Percentiles rank a stretch among this genome's conserved stretches.
These are phyloP conservation scores for Heptranchias perlo DNA, from an alignment of 2,113 vertebrate genomes.

Conservation along the genomic window DNA sequence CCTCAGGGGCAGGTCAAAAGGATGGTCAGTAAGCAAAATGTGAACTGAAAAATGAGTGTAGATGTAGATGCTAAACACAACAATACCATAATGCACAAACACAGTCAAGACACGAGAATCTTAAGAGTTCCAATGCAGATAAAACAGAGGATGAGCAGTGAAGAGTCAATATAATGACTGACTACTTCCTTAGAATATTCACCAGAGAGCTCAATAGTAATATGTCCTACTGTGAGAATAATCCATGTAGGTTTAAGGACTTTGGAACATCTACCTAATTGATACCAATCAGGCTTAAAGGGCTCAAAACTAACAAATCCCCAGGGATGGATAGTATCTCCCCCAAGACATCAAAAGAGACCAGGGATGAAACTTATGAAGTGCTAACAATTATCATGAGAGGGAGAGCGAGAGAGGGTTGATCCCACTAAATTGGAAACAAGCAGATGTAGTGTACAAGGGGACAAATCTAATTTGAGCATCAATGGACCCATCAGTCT, in stretches of 20 bases:
- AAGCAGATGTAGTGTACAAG: background rate
- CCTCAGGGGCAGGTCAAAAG: background rate
- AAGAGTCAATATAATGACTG: background rate
- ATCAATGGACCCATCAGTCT: background rate
- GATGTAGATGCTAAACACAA: background rate
- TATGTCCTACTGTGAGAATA: background rate
- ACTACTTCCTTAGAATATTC: background rate
- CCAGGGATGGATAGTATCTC: background rate
- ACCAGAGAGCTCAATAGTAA: background rate
- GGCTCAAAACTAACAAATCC: background rate
- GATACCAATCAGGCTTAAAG: background rate
- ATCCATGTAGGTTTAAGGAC: background rate
- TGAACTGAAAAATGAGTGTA: background rate
- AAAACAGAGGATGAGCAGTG: background rate
- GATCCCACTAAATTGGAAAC: background rate
- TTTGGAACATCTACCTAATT: too few relatives aligned
- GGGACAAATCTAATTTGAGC: background rate
- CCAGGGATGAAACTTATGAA: background rate
- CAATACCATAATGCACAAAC: background rate
- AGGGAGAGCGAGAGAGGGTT: background rate
- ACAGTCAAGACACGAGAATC: background rate
- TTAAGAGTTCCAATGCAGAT: background rate
- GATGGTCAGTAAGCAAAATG: background rate
- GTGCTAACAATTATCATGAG: background rate
- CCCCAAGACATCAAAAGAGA: background rate